A percentile compares a stretch with the other conserved stretches of the same genome.
Conservation (phyloP, 64 coral and sea anemone species). For the Pocillopora damicornis region DNA sequence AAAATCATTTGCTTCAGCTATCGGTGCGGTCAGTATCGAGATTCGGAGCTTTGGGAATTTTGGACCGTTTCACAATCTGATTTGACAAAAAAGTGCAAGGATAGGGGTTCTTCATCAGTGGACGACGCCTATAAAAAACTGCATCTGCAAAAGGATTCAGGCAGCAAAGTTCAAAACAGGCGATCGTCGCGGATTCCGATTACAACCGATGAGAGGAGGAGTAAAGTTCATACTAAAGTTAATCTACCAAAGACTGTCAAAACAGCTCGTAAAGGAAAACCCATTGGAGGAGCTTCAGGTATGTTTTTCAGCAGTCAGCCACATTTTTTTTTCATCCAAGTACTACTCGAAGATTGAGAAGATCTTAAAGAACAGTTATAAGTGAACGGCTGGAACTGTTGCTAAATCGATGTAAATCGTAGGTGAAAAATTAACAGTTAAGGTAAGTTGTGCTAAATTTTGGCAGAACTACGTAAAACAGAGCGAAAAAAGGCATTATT, state of each 20-base stretch:
- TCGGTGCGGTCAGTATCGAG: constrained; percentile 4
- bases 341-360: background rate
- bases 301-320: background rate
- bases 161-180: background rate
- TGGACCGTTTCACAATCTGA: background rate
- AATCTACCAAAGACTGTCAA: background rate
- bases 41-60: background rate
- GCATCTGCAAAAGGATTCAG: background rate
- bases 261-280: background rate
- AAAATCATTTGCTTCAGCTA: constrained; percentile 23
- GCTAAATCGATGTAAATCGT: too few species aligned
- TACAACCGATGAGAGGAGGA: background rate
- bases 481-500: too few species aligned
- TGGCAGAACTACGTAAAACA: too few species aligned
- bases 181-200: background rate
- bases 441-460: too few species aligned
- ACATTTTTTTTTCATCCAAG: background rate
- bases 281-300: background rate
- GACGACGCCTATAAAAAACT: background rate
- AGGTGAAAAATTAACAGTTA: too few species aligned
- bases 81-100: background rate
- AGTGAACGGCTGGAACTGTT: too few species aligned
- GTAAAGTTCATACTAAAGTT: background rate
- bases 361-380: too few species aligned
- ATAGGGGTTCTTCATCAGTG: background rate